Base-by-base conservation (phyloP, 1,140 invertebrate species). In the Drosophila ercepeae region DNA sequence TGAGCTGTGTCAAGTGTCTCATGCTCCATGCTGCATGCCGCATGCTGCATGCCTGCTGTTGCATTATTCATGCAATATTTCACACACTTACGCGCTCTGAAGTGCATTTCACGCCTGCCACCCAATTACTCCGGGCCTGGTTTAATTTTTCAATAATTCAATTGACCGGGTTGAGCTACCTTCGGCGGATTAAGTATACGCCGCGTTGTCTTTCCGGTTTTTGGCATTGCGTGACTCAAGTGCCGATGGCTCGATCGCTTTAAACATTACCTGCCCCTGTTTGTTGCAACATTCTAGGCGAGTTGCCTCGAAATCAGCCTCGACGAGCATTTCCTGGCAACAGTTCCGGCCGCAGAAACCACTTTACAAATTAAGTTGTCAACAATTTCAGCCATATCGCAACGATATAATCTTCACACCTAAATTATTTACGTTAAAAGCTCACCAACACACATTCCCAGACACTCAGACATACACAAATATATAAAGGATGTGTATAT, bases 91-190 rank as follows among this genome's bases (percentile, higher is more conserved):
- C 74, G 36, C 49, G 42, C 18, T 51, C 50, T 39, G 70, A 34
- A 73, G 34, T 55, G 69, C 69, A 64, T 58, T 65, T 60, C 45
- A 51, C 58, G 63, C 42, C 39, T 51, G 36, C 14, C 45, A 9
- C 4, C 36, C 29, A 57, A 65, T 74, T 25, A 61, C 50, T 46
- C 32, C 58, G 49, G 73, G 59, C 32, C 58, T 42, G 73, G 64
- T 55, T 82, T 82, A 82, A 88, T 88, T 88, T 82, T 88, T 88
- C 74, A 88, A 82, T 88, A 82, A 88, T 82, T 88, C 82, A 88
- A 88, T 88, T 82, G 65, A 41, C 59, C 11, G 13, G 9, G 11
- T 32, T 11, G 52, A 32, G 19, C 5, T 16, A 29, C 29, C 23
- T 32, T 39, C 39, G 46, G 18, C 63, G 59, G 54, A 78, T 83